Percentiles rank a stretch among this genome's conserved stretches.
Evolutionary conservation across 2,113 vertebrate genomes (phyloP).

Genomic region (Ceratotherium simum): DNA sequence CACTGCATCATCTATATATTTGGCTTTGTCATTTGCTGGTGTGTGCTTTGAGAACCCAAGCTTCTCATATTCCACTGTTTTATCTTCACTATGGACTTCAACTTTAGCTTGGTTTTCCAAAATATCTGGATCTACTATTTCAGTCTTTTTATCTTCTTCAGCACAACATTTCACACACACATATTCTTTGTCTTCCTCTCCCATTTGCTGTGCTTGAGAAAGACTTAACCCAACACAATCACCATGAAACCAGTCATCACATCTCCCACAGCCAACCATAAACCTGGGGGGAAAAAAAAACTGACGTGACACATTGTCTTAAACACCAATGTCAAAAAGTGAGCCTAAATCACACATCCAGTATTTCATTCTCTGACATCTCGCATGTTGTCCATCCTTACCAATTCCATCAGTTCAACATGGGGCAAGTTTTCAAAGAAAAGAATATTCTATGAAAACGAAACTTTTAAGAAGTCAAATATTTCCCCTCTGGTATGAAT

Average conservation of each 20-base stretch:
- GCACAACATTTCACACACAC: constrained; percentile 97
- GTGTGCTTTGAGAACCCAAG: constrained; percentile 85
- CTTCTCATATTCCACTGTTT: constrained; percentile 88
- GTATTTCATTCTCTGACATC: background rate
- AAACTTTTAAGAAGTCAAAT: background rate
- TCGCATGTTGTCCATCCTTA: background rate
- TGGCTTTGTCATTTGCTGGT: constrained; percentile 83
- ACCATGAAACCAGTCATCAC: constrained; percentile 99
- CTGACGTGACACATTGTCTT: background rate
- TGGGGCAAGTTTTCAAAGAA: background rate
- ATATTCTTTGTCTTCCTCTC: constrained; percentile 98
- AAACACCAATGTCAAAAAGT: background rate
- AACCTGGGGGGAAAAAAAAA: constrained; percentile 88
- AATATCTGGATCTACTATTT: constrained; percentile 82
- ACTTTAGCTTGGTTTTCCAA: constrained; percentile 85
- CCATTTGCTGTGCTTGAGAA: constrained; percentile 96
- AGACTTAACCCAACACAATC: constrained; percentile 98
- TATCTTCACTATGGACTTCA: constrained; percentile 88
- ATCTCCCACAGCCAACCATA: constrained; percentile 98
- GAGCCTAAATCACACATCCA: background rate
- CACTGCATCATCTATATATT: constrained; percentile 81
- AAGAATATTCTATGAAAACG: constrained; percentile 13
- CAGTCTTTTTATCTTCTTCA: constrained; percentile 93
- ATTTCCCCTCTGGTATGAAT: background rate
- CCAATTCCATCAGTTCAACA: background rate